A percentile compares a stretch with the other conserved stretches of the same genome.
phyloP scores from a whole-genome alignment of 2,797 vertebrate genomes.

The Etheostoma perlongum region DNA sequence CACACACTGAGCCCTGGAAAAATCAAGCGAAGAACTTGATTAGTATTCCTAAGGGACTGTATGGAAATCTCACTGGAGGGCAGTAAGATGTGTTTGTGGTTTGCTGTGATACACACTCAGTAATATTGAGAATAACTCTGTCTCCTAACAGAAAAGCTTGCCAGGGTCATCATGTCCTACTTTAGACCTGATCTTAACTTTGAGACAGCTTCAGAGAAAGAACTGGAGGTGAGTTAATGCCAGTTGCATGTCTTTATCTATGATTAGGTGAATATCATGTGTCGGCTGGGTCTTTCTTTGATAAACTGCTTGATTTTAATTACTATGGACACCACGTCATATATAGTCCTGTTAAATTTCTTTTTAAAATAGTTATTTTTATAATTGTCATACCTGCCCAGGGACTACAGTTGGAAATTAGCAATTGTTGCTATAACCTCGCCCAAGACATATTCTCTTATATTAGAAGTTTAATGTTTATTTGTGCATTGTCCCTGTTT shows the following conservation, averaged over 20 bases:
- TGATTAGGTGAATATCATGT: not conserved
- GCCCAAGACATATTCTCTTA: too few species aligned
- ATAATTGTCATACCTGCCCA: too few species aligned
- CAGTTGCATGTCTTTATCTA: not conserved
- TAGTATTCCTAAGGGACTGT: not conserved
- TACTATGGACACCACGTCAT: too few species aligned
- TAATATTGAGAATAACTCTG: not conserved
- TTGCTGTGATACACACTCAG: not conserved
- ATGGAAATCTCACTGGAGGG: not conserved
- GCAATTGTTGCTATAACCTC: too few species aligned
- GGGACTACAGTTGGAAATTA: too few species aligned
- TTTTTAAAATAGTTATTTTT: too few species aligned
- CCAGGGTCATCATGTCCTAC: constrained; percentile 83
- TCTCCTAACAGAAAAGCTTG: constrained; percentile 89
- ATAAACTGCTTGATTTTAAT: too few species aligned
- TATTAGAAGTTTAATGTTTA: too few species aligned
- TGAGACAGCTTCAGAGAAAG: constrained; percentile 87
- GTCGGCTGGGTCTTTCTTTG: not conserved
- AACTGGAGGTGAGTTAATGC: constrained; percentile 86
- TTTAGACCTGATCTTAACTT: constrained; percentile 93
- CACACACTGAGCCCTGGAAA: not conserved
- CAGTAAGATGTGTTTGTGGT: not conserved
- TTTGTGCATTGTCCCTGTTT: too few species aligned
- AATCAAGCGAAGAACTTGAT: not conserved
- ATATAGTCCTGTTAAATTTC: too few species aligned